phyloP scores from a whole-genome alignment of 2,113 vertebrate genomes.

The Pseudorectes ferrugineus region DNA sequence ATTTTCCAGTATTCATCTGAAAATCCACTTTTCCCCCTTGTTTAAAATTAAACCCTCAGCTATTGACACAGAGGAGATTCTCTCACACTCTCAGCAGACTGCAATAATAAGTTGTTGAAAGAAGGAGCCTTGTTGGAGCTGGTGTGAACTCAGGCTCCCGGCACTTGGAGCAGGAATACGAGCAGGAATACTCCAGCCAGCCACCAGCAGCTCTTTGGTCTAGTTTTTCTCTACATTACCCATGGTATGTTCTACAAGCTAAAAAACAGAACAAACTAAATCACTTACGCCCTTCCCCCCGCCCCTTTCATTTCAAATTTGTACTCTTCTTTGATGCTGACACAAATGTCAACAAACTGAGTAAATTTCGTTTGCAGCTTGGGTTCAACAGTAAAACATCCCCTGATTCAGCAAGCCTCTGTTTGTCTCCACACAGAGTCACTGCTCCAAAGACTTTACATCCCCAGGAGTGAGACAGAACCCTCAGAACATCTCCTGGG shows the following conservation, averaged over 20 bases:
- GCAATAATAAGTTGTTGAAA: background rate
- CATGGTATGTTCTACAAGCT: background rate
- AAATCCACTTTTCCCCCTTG: background rate
- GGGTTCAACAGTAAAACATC: background rate
- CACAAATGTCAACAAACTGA: background rate
- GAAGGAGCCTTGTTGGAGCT: background rate
- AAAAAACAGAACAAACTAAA: background rate
- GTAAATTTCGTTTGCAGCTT: rapidly evolving
- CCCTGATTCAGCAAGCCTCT: background rate
- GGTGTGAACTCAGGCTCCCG: background rate
- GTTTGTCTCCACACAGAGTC: background rate
- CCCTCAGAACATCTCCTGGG: background rate
- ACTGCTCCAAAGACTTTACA: background rate
- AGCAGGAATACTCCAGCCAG: background rate
- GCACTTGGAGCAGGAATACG: background rate
- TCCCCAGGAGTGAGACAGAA: background rate
- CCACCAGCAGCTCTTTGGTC: background rate
- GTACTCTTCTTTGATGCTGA: background rate
- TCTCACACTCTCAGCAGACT: background rate
- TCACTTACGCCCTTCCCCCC: background rate
- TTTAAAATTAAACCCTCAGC: background rate
- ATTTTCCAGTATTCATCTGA: background rate
- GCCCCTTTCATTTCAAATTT: background rate
- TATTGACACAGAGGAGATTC: background rate
- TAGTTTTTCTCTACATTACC: background rate